Conservation (phyloP, 2,113 vertebrate genomes). For the Hucho hucho region DNA sequence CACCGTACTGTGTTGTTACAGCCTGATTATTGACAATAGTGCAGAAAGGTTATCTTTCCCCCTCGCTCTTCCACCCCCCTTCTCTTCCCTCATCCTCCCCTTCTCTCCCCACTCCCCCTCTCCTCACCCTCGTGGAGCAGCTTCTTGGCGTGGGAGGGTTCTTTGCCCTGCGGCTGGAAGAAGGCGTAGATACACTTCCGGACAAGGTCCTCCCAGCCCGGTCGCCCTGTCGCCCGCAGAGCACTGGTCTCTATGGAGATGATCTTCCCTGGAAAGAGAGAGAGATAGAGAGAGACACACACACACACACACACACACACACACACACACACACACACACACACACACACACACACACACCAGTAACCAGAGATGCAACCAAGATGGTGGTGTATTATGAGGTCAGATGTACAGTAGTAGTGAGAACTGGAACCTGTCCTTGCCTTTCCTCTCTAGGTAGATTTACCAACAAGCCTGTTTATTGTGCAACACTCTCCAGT, state of each 20-base stretch:
- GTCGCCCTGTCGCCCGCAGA: slow-evolving; percentile 86
- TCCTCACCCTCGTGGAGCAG: slow-evolving; percentile 91
- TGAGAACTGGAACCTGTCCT: neutral
- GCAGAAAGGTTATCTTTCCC: too few species aligned
- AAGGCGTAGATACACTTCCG: slow-evolving; percentile 97
- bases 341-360: neutral
- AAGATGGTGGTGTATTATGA: neutral
- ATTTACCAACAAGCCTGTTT: neutral
- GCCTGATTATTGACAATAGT: too few species aligned
- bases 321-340: neutral
- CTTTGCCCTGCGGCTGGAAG: slow-evolving; percentile 94
- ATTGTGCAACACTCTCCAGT: neutral
- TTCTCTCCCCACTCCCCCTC: neutral
- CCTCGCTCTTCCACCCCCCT: too few species aligned
- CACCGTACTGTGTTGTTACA: too few species aligned
- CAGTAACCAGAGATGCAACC: neutral
- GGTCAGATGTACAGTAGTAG: neutral
- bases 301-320: neutral
- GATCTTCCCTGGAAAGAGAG: slow-evolving; percentile 96
- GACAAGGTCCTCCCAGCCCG: slow-evolving; percentile 96
- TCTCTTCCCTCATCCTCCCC: neutral
- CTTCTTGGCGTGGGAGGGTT: slow-evolving; percentile 92
- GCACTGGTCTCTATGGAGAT: slow-evolving; percentile 97
- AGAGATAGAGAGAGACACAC: too few species aligned
- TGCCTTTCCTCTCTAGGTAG: too few species aligned